Percentiles rank a stretch among this genome's conserved stretches.
Conservation (phyloP, 2,888 invertebrate genomes). For the Hydraecia micacea region DNA sequence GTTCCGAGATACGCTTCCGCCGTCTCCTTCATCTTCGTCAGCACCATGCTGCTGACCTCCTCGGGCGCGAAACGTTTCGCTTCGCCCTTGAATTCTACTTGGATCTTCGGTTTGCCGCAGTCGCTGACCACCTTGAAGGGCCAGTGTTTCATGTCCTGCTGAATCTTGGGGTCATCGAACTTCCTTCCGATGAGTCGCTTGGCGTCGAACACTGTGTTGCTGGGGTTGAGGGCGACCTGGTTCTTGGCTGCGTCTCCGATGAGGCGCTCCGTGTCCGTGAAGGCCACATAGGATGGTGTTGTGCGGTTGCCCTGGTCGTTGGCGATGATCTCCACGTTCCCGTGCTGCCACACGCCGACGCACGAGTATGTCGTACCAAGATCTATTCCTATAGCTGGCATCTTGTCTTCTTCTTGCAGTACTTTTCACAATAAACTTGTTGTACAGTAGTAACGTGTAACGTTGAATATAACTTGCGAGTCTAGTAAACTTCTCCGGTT, state of each 20-base stretch:
- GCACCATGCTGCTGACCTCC: slow-evolving; percentile 94
- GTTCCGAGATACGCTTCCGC: slow-evolving; percentile 93
- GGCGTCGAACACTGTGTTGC: slow-evolving; percentile 93
- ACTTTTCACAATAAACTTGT: slow-evolving; percentile 45
- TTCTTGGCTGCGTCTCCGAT: slow-evolving; percentile 93
- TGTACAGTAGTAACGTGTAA: slow-evolving; percentile 26
- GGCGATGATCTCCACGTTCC: slow-evolving; percentile 94
- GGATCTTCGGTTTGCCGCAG: slow-evolving; percentile 92
- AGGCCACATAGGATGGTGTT: slow-evolving; percentile 94
- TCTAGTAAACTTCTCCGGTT: slow-evolving; percentile 72
- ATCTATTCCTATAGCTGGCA: slow-evolving; percentile 90
- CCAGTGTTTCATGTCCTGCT: slow-evolving; percentile 95
- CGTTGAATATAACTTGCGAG: slow-evolving; percentile 27
- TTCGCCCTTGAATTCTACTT: slow-evolving; percentile 92
- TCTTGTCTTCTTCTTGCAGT: slow-evolving; percentile 71
- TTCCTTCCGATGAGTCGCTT: slow-evolving; percentile 95
- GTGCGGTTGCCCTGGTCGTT: slow-evolving; percentile 93
- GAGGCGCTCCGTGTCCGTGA: slow-evolving; percentile 92
- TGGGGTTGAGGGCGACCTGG: slow-evolving; percentile 93
- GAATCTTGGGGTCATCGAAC: slow-evolving; percentile 93
- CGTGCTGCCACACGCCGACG: slow-evolving; percentile 90
- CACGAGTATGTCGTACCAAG: slow-evolving; percentile 90
- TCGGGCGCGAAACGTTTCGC: slow-evolving; percentile 92
- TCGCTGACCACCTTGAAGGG: slow-evolving; percentile 94
- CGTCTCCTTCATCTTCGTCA: slow-evolving; percentile 95